phyloP scores from a whole-genome alignment of 2,888 invertebrate species.

The Gnatocerus cornutus region DNA sequence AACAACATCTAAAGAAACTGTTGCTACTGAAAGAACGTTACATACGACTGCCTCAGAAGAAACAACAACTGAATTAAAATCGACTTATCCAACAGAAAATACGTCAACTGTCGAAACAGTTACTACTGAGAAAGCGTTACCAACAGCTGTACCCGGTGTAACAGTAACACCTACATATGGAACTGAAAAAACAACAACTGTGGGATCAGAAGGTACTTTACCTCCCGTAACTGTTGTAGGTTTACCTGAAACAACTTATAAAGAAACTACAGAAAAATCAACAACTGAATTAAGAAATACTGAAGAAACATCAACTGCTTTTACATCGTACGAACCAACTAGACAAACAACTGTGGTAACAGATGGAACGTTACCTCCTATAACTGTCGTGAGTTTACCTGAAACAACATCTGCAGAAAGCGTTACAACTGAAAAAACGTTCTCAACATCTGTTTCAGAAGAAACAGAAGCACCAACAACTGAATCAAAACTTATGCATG shows the following conservation, averaged over 20 bases:
- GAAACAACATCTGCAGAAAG: not conserved
- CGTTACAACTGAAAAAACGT: not conserved
- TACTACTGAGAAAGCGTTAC: no score
- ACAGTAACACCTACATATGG: not conserved
- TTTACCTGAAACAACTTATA: conserved; percentile 8
- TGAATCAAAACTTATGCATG: no score
- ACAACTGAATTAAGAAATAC: conserved; percentile 3
- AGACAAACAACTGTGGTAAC: no score
- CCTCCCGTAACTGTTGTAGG: not conserved
- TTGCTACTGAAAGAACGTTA: no score
- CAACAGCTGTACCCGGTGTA: not conserved
- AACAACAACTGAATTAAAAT: not conserved
- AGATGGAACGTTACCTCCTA: no score
- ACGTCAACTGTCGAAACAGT: no score
- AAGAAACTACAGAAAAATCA: not conserved
- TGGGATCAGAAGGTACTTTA: not conserved
- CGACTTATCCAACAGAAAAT: no score
- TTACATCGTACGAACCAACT: no score
- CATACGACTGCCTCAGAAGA: no score
- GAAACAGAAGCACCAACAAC: no score
- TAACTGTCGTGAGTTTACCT: not conserved
- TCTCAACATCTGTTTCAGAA: no score
- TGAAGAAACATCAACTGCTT: no score
- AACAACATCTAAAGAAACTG: conserved; percentile 32
- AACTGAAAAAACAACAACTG: not conserved